Base-by-base conservation (phyloP, 2,113 vertebrate genomes). In the Reinhardtius hippoglossoides region DNA sequence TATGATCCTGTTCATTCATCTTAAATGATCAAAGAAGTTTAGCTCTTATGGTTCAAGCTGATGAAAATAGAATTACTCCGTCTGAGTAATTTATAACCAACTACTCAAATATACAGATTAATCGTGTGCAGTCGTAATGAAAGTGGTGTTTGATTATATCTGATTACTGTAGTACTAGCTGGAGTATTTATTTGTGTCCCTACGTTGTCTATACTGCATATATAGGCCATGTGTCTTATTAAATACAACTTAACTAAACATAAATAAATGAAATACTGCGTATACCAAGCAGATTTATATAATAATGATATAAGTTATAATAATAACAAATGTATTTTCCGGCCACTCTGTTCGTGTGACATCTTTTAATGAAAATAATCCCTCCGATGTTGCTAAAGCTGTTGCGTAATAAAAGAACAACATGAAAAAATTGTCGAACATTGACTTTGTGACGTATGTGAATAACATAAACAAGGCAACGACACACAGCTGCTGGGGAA, bases 331-430 rank as follows among this genome's bases (percentile, higher is more conserved):
- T 62, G 52, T 55, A 70, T 74, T 48, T 48, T 48, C 15, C 44
- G 16, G 44, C 14, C 5, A 48, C 31, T 70, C 71, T 73, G 56
- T 56, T 50, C 48, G 42, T 78, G 80, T 82, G 46, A 21, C 67
- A 67, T 77, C 54, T 74, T 78, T 78, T 24, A 27, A 35, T 74
- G 24, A 42, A 56, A 69, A 60, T 71, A 63, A 80, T 78, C 70
- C 18, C 13, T 44, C 48, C 56, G 31, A 23, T 21, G 18, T 27
- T 44, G 12, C 23, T 83, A 35, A 84, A 82, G 54, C 84, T 63
- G 37, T 85, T 88, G 75, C 74, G 66, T 82, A 76, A 85, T 31
- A 67, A 67, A 75, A 46, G 21, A 27, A 52, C 58, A 69, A 20
- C n/a, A 16, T 55, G 14, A 8, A 31, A 24, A 52, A 21, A 48